Conservation (phyloP, 2,113 vertebrate genomes). For the Myotis lucifugus region DNA sequence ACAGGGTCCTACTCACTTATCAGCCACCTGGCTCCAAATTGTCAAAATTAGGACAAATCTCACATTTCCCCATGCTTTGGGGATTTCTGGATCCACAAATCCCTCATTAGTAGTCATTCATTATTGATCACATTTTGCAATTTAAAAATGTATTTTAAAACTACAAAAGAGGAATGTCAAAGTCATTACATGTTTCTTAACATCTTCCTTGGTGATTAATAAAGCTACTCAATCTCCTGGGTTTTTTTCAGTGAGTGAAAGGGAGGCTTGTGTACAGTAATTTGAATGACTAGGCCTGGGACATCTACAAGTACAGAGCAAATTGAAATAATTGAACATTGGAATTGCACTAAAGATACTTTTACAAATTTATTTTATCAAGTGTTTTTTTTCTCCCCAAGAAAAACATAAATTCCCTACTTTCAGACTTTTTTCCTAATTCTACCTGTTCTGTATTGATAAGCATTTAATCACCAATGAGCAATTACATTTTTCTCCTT, state of each 20-base stretch:
- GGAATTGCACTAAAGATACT: not conserved
- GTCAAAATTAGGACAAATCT: conserved; percentile 17
- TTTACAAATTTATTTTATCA: conserved; percentile 9
- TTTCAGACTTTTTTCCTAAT: not conserved
- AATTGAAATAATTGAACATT: not conserved
- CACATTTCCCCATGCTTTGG: not conserved
- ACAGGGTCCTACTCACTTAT: conserved; percentile 7
- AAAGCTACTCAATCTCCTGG: not conserved
- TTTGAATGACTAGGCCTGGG: not conserved
- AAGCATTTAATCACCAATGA: not conserved
- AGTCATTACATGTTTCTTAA: not conserved
- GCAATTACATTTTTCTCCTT: not conserved
- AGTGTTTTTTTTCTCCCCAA: not conserved
- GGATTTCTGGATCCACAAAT: not conserved
- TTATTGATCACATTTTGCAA: not conserved
- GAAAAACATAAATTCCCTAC: not conserved
- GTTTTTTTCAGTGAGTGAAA: not conserved
- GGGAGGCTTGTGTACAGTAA: not conserved
- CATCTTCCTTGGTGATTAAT: not conserved
- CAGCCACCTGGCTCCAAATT: not conserved
- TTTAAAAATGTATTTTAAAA: conserved; percentile 16
- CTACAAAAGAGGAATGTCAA: not conserved
- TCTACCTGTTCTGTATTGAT: not conserved
- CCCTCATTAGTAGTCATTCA: not conserved
- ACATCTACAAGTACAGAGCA: not conserved